Percentiles rank a stretch among this genome's conserved stretches.
Evolutionary conservation across 2,888 invertebrate species (phyloP).

Genomic region (Calephelis perditalis): DNA sequence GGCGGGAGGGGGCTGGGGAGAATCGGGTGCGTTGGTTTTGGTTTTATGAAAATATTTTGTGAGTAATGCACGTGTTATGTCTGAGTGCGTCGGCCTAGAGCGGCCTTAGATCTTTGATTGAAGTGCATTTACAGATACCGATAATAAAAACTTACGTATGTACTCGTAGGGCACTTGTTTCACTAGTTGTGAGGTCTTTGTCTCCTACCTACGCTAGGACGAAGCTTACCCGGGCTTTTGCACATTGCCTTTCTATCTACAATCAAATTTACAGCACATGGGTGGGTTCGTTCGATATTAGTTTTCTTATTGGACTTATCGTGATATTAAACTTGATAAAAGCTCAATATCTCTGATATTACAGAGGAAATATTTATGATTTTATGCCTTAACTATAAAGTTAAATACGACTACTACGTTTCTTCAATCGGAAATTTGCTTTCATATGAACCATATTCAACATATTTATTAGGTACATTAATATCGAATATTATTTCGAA

Average conservation of each 20-base stretch:
- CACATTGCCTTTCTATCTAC: conserved; percentile 51
- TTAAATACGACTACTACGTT: background rate
- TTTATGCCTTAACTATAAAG: background rate
- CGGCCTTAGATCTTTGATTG: conserved; percentile 70
- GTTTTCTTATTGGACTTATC: conserved; percentile 29
- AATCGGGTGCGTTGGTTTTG: conserved; percentile 71
- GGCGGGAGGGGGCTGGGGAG: conserved; percentile 41
- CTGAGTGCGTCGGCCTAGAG: conserved; percentile 72
- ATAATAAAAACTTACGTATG: conserved; percentile 43
- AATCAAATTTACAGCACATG: conserved; percentile 55
- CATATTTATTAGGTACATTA: too few species aligned
- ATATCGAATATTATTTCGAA: too few species aligned
- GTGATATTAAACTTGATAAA: conserved; percentile 23
- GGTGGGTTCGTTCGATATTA: conserved; percentile 33
- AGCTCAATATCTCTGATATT: conserved; percentile 44
- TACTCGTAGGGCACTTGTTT: conserved; percentile 1
- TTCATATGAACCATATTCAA: too few species aligned
- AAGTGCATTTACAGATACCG: conserved; percentile 57
- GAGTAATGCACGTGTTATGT: conserved; percentile 78
- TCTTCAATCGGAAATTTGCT: too few species aligned
- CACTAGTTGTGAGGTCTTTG: conserved; percentile 43
- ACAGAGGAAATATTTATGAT: conserved; percentile 19
- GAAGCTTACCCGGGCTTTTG: conserved; percentile 42
- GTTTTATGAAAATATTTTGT: conserved; percentile 78
- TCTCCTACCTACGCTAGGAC: conserved; percentile 37